Evolutionary conservation across 1,140 invertebrate species (phyloP).

Genomic region (Patella vulgata): DNA sequence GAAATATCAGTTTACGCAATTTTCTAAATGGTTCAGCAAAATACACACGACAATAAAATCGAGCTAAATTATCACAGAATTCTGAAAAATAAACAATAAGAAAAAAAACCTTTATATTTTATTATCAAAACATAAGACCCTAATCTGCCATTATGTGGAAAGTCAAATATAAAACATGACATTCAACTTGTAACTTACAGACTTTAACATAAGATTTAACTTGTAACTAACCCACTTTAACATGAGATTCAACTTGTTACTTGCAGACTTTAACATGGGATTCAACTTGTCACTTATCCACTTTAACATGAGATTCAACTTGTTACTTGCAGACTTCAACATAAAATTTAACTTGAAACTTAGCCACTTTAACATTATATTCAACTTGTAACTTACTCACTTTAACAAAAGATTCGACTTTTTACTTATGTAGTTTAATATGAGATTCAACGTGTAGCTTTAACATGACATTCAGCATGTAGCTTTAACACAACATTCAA

Average conservation of each 20-base stretch:
- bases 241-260: constrained; percentile 68
- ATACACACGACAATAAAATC: constrained; percentile 84
- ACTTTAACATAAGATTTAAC: too few species aligned
- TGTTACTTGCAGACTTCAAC: constrained; percentile 27
- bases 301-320: constrained; percentile 73
- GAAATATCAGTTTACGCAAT: constrained; percentile 77
- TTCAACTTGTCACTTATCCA: constrained; percentile 65
- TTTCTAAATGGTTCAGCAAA: constrained; percentile 87
- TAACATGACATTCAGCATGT: too few species aligned
- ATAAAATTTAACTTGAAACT: constrained; percentile 24
- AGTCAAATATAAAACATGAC: neutral
- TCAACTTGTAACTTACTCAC: constrained; percentile 51
- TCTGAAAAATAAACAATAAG: constrained; percentile 60
- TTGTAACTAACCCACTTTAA: constrained; percentile 73
- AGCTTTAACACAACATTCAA: too few species aligned
- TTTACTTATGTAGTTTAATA: too few species aligned
- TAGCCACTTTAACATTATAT: constrained; percentile 76
- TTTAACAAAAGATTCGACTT: too few species aligned
- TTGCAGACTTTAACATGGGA: constrained; percentile 15
- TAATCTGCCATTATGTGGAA: constrained; percentile 8
- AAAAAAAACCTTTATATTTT: neutral
- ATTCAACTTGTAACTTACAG: constrained; percentile 14
- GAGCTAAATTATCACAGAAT: constrained; percentile 77
- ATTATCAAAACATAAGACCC: neutral
- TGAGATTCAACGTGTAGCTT: too few species aligned